phyloP scores from a whole-genome alignment of 2,888 invertebrate species.

The Helicoverpa assulta region DNA sequence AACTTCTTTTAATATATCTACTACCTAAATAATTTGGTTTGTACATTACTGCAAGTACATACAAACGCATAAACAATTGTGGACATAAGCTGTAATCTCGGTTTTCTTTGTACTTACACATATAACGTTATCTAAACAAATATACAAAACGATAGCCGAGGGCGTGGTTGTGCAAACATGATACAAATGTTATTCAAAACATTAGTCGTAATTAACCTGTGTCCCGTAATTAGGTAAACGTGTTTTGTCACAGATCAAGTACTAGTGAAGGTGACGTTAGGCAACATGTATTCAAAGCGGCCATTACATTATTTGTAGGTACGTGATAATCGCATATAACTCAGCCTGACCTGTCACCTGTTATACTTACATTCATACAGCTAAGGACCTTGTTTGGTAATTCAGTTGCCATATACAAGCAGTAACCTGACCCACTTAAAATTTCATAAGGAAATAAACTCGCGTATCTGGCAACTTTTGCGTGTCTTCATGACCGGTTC shows the following conservation, averaged over 20 bases:
- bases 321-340: constrained; percentile 46
- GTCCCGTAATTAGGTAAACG: constrained; percentile 58
- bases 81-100: background rate
- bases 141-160: constrained; percentile 21
- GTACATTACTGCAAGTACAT: no score
- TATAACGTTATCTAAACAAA: constrained; percentile 17
- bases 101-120: background rate
- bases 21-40: no score
- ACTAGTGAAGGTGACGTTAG: constrained; percentile 58
- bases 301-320: constrained; percentile 37
- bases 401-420: constrained; percentile 25
- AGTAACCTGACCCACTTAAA: constrained; percentile 56
- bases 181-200: constrained; percentile 47
- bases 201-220: constrained; percentile 46
- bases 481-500: constrained; percentile 41
- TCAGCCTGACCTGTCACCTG: constrained; percentile 58
- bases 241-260: constrained; percentile 62
- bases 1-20: no score
- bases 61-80: constrained; percentile 2
- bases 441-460: constrained; percentile 51
- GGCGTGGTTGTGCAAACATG: constrained; percentile 39
- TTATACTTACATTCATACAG: constrained; percentile 22
- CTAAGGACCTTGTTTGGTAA: constrained; percentile 47
- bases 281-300: constrained; percentile 42
- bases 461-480: constrained; percentile 36